These are phyloP conservation scores for Muscicapa comitata DNA, from an alignment of 2,797 vertebrate genomes.

Conservation along the genomic window DNA sequence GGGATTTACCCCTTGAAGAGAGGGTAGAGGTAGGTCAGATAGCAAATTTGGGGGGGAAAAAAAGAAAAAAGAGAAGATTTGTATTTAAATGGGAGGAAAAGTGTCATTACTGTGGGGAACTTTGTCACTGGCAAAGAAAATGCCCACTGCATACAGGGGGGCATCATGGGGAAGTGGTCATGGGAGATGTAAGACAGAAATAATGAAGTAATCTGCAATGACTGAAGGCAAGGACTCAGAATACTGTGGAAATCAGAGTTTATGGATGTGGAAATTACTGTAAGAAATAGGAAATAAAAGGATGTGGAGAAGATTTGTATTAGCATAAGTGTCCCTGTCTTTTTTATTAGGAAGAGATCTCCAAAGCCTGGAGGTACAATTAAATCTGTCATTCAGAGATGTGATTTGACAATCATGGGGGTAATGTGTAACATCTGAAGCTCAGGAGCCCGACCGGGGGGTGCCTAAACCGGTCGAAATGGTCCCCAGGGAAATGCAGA, in stretches of 20 bases:
- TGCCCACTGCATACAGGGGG: accelerated
- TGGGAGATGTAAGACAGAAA: background rate
- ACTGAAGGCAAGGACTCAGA: background rate
- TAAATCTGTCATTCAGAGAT: background rate
- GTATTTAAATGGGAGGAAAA: background rate
- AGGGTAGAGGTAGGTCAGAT: background rate
- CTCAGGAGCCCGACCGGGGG: background rate
- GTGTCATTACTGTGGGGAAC: background rate
- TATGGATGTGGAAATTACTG: background rate
- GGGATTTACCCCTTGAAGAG: background rate
- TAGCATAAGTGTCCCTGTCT: background rate
- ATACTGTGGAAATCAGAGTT: background rate
- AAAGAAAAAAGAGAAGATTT: background rate
- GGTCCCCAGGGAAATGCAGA: accelerated
- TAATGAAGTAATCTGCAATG: background rate
- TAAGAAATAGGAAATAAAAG: background rate
- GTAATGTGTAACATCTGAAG: accelerated
- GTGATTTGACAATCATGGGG: accelerated
- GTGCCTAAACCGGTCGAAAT: background rate
- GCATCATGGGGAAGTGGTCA: background rate
- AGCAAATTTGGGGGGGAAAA: background rate
- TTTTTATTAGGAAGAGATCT: background rate
- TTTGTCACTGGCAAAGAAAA: background rate
- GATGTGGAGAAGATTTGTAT: background rate
- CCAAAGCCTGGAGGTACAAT: background rate